Percentiles rank a stretch among this genome's conserved stretches.
These are phyloP conservation scores for Laterallus jamaicensis DNA, from an alignment of 2,113 vertebrate genomes.

Conservation along the genomic window DNA sequence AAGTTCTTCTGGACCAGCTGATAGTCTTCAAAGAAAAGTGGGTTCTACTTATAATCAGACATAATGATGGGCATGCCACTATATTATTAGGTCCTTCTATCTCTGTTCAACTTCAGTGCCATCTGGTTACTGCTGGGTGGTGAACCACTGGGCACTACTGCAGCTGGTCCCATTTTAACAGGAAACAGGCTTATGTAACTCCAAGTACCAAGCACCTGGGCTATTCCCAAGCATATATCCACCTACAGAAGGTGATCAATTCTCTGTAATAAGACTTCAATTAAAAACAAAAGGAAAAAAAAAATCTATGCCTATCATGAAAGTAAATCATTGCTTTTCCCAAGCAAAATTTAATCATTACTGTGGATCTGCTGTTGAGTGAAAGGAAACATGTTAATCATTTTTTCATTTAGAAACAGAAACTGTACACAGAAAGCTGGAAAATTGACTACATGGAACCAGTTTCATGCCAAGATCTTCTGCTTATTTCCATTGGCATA, in stretches of 20 bases:
- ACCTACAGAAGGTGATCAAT: not conserved
- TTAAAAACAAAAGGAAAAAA: not conserved
- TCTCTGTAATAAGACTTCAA: not conserved
- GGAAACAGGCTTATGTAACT: not conserved
- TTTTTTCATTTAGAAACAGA: not conserved
- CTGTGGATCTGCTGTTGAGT: not conserved
- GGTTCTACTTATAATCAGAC: not conserved
- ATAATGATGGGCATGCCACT: not conserved
- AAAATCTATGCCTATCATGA: not conserved
- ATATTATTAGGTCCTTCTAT: not conserved
- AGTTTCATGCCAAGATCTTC: not conserved
- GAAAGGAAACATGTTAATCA: not conserved
- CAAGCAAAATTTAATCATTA: not conserved
- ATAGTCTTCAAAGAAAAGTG: not conserved
- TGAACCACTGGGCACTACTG: not conserved
- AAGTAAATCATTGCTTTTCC: not conserved
- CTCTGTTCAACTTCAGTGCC: not conserved
- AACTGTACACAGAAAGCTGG: not conserved
- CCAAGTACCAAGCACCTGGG: not conserved
- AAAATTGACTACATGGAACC: not conserved
- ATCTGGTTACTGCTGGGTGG: not conserved
- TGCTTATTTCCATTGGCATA: constrained; percentile 2
- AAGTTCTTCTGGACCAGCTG: not conserved
- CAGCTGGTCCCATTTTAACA: not conserved
- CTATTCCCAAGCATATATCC: not conserved